Conservation (phyloP, 2,797 vertebrate genomes). For the Falco novaeseelandiae region DNA sequence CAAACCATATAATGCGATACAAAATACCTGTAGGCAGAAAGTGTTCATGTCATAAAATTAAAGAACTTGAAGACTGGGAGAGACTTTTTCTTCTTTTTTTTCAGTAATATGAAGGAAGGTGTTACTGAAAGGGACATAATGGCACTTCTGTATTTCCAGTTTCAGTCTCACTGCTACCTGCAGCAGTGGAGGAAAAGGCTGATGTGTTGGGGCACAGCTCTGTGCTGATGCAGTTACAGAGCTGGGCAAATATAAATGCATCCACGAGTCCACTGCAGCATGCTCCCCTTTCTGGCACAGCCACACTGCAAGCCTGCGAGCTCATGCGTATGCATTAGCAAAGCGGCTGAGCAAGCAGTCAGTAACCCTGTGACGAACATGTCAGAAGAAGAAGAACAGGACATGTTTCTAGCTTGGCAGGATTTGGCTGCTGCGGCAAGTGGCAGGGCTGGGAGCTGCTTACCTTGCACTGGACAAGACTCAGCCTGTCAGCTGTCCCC, state of each 20-base stretch:
- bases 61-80: not conserved
- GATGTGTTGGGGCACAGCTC: not conserved
- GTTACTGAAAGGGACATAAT: not conserved
- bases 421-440: not conserved
- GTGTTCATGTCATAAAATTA: not conserved
- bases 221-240: not conserved
- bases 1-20: not conserved
- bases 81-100: rapidly evolving
- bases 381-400: not conserved
- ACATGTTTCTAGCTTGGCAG: not conserved
- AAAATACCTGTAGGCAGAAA: not conserved
- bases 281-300: not conserved
- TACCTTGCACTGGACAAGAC: not conserved
- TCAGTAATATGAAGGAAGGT: no score
- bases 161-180: not conserved
- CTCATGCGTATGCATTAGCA: not conserved
- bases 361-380: rapidly evolving
- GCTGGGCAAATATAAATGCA: not conserved
- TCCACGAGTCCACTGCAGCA: not conserved
- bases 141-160: not conserved
- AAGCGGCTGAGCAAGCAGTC: not conserved
- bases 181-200: not conserved
- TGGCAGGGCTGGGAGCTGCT: not conserved
- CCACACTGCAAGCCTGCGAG: not conserved
- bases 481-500: not conserved